Evolutionary conservation across 2,797 vertebrate genomes (phyloP).

Genomic region (Periparus ater): DNA sequence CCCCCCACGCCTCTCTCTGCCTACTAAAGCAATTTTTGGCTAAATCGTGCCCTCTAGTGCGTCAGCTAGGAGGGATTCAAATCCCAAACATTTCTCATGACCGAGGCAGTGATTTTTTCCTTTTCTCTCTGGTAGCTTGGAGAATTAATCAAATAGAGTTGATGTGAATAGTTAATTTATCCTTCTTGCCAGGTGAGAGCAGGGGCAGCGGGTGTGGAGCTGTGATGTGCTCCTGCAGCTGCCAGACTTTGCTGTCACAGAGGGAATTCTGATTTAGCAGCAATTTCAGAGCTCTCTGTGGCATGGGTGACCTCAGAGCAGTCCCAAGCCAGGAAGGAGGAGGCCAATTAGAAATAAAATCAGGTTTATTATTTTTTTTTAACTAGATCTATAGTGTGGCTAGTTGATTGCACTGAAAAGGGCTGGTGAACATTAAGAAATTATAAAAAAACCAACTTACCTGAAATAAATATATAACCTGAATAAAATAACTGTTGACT

Average conservation of each 20-base stretch:
- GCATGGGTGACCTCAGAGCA: neutral
- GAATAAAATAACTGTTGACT: neutral
- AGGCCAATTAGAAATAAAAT: neutral
- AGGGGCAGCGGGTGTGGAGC: neutral
- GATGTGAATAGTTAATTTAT: neutral
- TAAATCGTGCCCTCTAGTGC: slow-evolving; percentile 77
- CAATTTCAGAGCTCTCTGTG: neutral
- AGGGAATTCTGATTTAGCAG: neutral
- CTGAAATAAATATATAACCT: neutral
- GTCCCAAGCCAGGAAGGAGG: neutral
- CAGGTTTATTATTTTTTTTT: neutral
- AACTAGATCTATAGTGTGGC: neutral
- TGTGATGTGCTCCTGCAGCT: neutral
- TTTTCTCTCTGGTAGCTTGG: neutral
- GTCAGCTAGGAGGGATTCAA: neutral
- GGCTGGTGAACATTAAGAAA: neutral
- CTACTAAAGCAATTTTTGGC: slow-evolving; percentile 45
- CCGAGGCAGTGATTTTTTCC: rapidly evolving
- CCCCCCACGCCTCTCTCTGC: neutral
- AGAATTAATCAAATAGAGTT: neutral
- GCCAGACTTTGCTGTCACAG: rapidly evolving
- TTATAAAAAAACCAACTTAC: neutral
- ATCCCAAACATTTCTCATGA: rapidly evolving
- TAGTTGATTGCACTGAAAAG: neutral
- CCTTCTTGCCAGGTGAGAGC: neutral